Evolutionary conservation across 2,888 invertebrate species (phyloP).

Genomic region (Lithophane socia): DNA sequence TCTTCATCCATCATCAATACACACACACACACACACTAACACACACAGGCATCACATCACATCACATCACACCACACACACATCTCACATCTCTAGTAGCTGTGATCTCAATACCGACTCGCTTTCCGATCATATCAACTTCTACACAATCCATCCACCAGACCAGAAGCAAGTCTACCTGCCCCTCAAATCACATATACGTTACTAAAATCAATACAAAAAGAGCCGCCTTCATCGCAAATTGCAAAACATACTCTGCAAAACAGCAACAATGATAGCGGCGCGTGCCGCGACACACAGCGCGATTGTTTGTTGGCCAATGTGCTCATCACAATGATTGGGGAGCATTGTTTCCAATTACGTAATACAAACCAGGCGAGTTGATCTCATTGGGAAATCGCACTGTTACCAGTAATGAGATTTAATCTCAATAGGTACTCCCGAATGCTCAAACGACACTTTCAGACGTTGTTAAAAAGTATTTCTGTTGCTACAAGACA

Average conservation of each 20-base stretch:
- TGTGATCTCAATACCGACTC: background rate
- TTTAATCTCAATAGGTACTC: background rate
- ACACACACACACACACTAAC: no score
- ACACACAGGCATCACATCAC: no score
- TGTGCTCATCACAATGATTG: constrained; percentile 59
- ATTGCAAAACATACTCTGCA: constrained; percentile 46
- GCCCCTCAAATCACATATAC: background rate
- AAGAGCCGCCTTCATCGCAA: background rate
- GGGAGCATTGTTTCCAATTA: constrained; percentile 56
- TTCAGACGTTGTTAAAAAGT: background rate
- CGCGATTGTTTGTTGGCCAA: constrained; percentile 56
- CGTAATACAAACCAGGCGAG: constrained; percentile 33
- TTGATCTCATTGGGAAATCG: constrained; percentile 33
- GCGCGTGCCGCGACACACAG: constrained; percentile 46
- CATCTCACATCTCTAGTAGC: background rate
- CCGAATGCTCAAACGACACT: background rate
- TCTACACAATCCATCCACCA: background rate
- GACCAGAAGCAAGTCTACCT: background rate
- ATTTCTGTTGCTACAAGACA: background rate
- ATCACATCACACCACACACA: no score
- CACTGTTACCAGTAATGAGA: constrained; percentile 32
- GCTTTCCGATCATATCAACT: background rate
- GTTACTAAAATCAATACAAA: constrained; percentile 15
- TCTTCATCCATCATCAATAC: no score
- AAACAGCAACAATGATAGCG: constrained; percentile 47